Conservation (phyloP, 2,888 invertebrate species). For the Philopedon plagiatum region DNA sequence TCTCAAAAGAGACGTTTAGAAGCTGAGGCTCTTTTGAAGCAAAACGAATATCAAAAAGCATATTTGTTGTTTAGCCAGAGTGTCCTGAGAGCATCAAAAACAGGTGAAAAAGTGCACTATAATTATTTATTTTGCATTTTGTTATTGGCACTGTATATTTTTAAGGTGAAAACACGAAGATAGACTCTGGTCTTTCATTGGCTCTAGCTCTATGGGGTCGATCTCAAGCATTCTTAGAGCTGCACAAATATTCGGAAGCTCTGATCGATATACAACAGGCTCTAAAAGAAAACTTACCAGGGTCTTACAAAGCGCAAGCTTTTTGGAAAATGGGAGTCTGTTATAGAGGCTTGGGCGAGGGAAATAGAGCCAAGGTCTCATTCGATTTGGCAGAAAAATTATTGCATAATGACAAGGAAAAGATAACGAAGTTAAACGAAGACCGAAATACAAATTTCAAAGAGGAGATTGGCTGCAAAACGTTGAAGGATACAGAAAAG, state of each 20-base stretch:
- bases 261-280: constrained; percentile 79
- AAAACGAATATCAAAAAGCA: constrained; percentile 73
- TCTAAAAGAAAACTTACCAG: constrained; percentile 75
- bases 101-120: constrained; percentile 71
- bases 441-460: constrained; percentile 40
- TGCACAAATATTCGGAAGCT: constrained; percentile 74
- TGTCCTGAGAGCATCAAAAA: constrained; percentile 79
- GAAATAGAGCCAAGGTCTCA: constrained; percentile 76
- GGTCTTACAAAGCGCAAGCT: constrained; percentile 75
- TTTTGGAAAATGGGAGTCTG: constrained; percentile 81
- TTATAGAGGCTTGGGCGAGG: constrained; percentile 75
- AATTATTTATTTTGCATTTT: not conserved
- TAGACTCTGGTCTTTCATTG: constrained; percentile 77
- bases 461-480: not conserved
- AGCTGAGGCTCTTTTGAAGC: constrained; percentile 73
- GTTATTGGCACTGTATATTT: constrained; percentile 3
- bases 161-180: constrained; percentile 59
- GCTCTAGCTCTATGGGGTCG: constrained; percentile 78
- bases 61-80: constrained; percentile 79
- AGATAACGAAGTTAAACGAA: constrained; percentile 44
- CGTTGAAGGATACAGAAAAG: constrained; percentile 15
- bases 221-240: constrained; percentile 75
- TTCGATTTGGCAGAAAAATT: constrained; percentile 76
- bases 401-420: constrained; percentile 64
- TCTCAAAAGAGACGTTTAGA: constrained; percentile 75